A percentile compares a stretch with the other conserved stretches of the same genome.
Conservation (phyloP, 2,113 vertebrate species). For the Fulica atra region DNA sequence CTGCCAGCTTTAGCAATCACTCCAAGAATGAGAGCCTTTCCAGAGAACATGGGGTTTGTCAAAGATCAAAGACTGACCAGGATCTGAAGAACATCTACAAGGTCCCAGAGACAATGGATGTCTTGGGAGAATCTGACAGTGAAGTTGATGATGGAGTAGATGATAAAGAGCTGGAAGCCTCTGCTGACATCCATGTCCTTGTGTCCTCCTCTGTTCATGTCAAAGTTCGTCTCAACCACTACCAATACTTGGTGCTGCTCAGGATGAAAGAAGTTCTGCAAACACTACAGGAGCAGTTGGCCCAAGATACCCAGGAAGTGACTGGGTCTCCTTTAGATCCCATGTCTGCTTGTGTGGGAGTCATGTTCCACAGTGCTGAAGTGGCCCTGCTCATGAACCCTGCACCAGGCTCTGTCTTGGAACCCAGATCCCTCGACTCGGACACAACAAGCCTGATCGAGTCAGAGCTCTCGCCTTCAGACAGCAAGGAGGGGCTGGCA, state of each 20-base stretch:
- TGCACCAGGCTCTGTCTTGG: slow-evolving; percentile 44
- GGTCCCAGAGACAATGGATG: slow-evolving; percentile 19
- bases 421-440: slow-evolving; percentile 82
- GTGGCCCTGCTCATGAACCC: slow-evolving; percentile 87
- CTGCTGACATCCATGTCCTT: slow-evolving; percentile 83
- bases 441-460: slow-evolving; percentile 91
- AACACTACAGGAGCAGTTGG: slow-evolving; percentile 83
- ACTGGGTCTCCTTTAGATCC: slow-evolving; percentile 64
- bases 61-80: slow-evolving; percentile 78
- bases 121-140: slow-evolving; percentile 33
- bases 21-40: slow-evolving; percentile 24
- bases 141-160: slow-evolving; percentile 7
- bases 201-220: slow-evolving; percentile 81
- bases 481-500: slow-evolving; percentile 68
- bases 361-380: slow-evolving; percentile 83
- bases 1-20: slow-evolving; percentile 75
- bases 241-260: slow-evolving; percentile 92
- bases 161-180: slow-evolving; percentile 69
- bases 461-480: slow-evolving; percentile 82
- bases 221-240: slow-evolving; percentile 91
- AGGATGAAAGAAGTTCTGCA: slow-evolving; percentile 89
- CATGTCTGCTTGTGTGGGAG: slow-evolving; percentile 80
- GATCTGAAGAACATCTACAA: slow-evolving; percentile 73
- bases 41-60: slow-evolving; percentile 43
- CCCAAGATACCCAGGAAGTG: slow-evolving; percentile 76